These are phyloP conservation scores for Eupithecia exiguata DNA, from an alignment of 2,888 invertebrate species.

Conservation along the genomic window DNA sequence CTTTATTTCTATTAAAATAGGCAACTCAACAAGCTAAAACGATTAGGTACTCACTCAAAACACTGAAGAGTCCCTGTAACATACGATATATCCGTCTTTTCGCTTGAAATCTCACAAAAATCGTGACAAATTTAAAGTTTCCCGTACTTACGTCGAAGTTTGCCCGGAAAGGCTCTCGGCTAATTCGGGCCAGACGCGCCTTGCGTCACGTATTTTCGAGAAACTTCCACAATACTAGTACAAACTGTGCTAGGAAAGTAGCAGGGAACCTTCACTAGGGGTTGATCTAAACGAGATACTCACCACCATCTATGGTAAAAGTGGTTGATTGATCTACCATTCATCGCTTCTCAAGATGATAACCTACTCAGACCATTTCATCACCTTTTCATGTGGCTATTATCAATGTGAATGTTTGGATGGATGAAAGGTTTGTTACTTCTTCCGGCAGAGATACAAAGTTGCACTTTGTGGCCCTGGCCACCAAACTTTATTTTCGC, in stretches of 20 bases:
- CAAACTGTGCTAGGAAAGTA: conserved; percentile 23
- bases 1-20: neutral
- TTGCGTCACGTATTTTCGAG: conserved; percentile 26
- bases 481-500: too few species aligned
- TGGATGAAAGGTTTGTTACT: too few species aligned
- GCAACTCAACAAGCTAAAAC: neutral
- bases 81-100: neutral
- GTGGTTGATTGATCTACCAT: neutral
- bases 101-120: conserved; percentile 20
- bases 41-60: neutral
- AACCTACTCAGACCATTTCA: too few species aligned
- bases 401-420: too few species aligned
- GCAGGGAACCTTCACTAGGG: conserved; percentile 4
- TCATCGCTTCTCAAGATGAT: neutral
- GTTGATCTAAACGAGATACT: neutral
- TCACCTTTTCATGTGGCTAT: too few species aligned
- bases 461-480: too few species aligned
- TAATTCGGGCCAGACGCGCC: conserved; percentile 32
- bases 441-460: too few species aligned
- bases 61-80: neutral
- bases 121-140: conserved; percentile 24
- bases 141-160: conserved; percentile 20
- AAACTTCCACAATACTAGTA: conserved; percentile 25
- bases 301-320: neutral
- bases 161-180: conserved; percentile 25